Base-by-base conservation (phyloP, 1,140 invertebrate genomes). In the Papilio aristodemus region DNA sequence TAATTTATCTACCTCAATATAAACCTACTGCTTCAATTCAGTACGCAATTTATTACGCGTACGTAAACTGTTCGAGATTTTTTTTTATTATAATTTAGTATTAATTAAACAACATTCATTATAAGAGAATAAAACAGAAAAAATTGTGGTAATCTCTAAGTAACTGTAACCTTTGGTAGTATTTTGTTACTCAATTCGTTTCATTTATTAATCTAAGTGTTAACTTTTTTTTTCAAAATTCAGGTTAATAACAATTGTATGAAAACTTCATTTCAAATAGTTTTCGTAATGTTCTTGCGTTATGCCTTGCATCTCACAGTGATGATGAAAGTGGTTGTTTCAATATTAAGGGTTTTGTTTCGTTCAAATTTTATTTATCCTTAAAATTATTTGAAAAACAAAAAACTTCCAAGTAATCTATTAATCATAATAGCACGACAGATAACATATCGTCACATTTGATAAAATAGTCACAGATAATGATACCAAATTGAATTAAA, bases 1-100 rank as follows among this genome's bases (percentile, higher is more conserved):
- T 90, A 89, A 73, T 73, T 75, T 72, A 46, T 58, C 75, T 79
- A 81, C 69, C 57, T 66, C 58, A 71, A 62, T 39, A 73, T 73
- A 75, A 69, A 75, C 63, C 71, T 75, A 75, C 67, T 62, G 66
- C 71, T 72, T 71, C 63, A 43, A 70, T 73, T 36, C n/a, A 25
- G n/a, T 50, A 66, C 63, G 50, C 43, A 50, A 64, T 27, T 13
- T 22, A 64, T 27, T 36, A 32, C 13, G 41, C 36, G 63, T 50
- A 46, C n/a, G 17, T 32, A 32, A 66, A 17, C 25, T 27, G 62
- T 32, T 41, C 1, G 41, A 66, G 14, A 50, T 13, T 50, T 41
- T 17, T 36, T 32, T 66, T 22, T 22, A 10, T 19, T 4, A 54
- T 4, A 32, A 32, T 54, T 22, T 54, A 43, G 10, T 10, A 66